Evolutionary conservation across 2,888 invertebrate species (phyloP), one percentile per base, ranked within the genome.

Genomic region (Hirudinaria manillensis): DNA sequence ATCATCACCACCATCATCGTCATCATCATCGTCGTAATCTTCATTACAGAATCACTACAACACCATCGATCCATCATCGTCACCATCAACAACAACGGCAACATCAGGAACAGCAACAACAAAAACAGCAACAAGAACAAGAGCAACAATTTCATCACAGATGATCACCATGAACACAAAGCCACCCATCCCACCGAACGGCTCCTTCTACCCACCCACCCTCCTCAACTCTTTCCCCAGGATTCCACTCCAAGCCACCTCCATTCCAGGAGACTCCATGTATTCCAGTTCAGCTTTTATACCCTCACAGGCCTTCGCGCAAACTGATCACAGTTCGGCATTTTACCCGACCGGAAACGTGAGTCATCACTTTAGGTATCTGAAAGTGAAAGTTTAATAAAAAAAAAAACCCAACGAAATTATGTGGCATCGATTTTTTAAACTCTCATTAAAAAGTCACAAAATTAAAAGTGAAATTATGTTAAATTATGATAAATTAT

Each of bases 81-180:
- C 45, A 10, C 16, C 45, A 7, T 45, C 16, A 45, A 45, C 45
- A 2, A 45, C 45, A 45, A 45, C 45, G 13, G n/a, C n/a, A 45
- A 45, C 45, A 45, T 16, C 6, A 45, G 10, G 1, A 16, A 45
- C 45, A 10, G 36, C n/a, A n/a, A n/a, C n/a, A 36, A 10, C 36
- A 36, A 36, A 10, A 45, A 16, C 45, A 45, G 45, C 45, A 45
- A 45, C 45, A 45, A 45, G 1, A 45, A 1, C 45, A 45, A 45
- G 13, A 7, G 16, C 1, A 45, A 45, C 13, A 10, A 45, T 45
- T 16, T 34, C 38, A 45, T 38, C 36, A 70, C 38, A 21, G 34
- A 68, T 45, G 68, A 74, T 66, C 51, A 74, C 55, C 66, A 75
- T 75, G 75, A 75, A 75, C 75, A 68, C 75, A 19, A 75, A 75